Base-by-base conservation (phyloP, 2,113 vertebrate genomes). In the Columbina picui region DNA sequence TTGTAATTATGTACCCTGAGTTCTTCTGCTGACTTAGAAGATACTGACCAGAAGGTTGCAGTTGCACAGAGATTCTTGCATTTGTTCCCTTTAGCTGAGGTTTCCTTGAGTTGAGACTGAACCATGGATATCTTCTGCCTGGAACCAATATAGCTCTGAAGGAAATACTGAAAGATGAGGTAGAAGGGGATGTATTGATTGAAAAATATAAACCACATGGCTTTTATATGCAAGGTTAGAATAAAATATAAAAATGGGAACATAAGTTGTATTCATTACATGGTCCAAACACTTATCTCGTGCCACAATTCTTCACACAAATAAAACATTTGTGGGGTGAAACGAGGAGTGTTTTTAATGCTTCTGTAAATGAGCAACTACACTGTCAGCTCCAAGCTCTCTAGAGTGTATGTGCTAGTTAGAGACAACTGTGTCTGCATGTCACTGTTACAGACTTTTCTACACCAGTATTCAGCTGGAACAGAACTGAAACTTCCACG, bases 371-470 rank as follows among this genome's bases (percentile, higher is more conserved):
- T 10, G 64, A 45, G 22, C 10, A 45, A 50, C 43, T n/a, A 18
- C 22, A 39, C 15, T 30, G 34, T 26, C 27, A 56, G 0, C 70
- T 53, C 47, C 47, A 41, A 16, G 56, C 21, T 71, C 49, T 36
- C 36, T 9, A 1, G 14, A 21, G 22, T 8, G 5, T 7, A 34
- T 0, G 3, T 12, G 18, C 57, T 49, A n/a, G 15, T 45, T 47
- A 2, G 14, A 12, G 70, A 56, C 10, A 29, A 19, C 11, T 53
- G 16, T 23, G 41, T 17, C 59, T 52, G 64, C 18, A 68, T 30
- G 41, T 34, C 30, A 12, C 55, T 34, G 19, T 18, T 27, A 25
- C 23, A 23, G 30, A 17, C 15, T 25, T 32, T 39, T 64, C 73
- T 32, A 2, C 8, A 10, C 34, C 56, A 65, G 34, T 27, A 41